phyloP scores from a whole-genome alignment of 2,113 vertebrate species.

The Ailuropoda melanoleuca region DNA sequence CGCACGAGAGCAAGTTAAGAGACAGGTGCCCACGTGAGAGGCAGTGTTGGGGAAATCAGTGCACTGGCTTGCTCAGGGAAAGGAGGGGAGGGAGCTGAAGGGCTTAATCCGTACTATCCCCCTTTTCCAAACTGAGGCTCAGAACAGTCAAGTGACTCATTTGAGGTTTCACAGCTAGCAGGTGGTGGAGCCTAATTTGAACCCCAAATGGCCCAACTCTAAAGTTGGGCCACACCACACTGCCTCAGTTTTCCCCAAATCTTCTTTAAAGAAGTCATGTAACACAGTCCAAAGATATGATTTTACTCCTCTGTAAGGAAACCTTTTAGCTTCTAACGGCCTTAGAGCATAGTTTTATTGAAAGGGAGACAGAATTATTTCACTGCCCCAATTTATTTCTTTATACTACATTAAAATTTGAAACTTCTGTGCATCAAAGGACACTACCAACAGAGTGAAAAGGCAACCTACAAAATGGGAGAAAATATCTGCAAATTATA shows the following conservation, averaged over 20 bases:
- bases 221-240: background rate
- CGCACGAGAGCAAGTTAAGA: background rate
- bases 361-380: background rate
- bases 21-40: background rate
- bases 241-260: background rate
- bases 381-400: background rate
- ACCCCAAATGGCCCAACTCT: background rate
- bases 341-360: slow-evolving; percentile 9
- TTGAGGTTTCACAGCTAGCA: background rate
- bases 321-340: slow-evolving; percentile 1
- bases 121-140: background rate
- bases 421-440: slow-evolving; percentile 7
- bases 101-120: background rate
- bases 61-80: background rate
- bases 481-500: background rate
- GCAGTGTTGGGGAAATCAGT: background rate
- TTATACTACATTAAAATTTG: background rate
- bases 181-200: background rate
- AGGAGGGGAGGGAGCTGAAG: background rate
- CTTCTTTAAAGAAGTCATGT: background rate
- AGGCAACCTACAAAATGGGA: background rate
- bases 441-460: background rate
- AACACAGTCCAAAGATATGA: background rate
- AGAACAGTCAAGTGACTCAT: background rate
- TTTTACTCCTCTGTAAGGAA: slow-evolving; percentile 15